Base-by-base conservation (phyloP, 2,888 invertebrate genomes). In the Cloeon dipterum region DNA sequence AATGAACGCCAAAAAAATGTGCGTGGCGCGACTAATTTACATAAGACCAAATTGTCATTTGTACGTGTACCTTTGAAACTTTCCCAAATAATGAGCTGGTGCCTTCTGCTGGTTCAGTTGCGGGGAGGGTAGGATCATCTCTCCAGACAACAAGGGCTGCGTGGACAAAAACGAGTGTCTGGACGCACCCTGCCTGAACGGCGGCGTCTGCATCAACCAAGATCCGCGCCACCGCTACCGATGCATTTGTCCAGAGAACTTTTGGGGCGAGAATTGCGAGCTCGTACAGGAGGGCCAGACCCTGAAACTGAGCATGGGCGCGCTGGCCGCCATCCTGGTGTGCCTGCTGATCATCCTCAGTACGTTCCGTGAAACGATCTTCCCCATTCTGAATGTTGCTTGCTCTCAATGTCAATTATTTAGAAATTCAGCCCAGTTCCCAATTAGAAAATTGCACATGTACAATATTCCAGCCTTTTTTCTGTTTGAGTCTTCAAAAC, bases 301-400 rank as follows among this genome's bases (percentile, higher is more conserved):
- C 44, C 69, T 94, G 51, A 88, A 89, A 54, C 73, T 96, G 55
- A 88, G 91, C 64, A 86, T 86, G 75, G 89, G 91, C 47, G 94
- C 94, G 43, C 68, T 98, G 49, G 88, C 93, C 44, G 91, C 93
- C 54, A 94, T 98, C 57, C 71, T 96, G 58, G 85, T 94, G 62
- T 94, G 93, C 64, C 74, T 94, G 53, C 74, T 93, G 59, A 83
- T 91, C 59, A 86, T 96, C 53, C 74, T 94, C 61, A 79, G 94
- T 94, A 74, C 85, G 86, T 76, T 10, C 11, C 33, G 17, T 19
- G 16, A 19, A 21, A 16, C 14, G 13, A 8, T 16, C n/a, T 5
- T 26, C 25, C 18, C 13, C 13, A 8, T 20, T 13, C 4, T 39
- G 19, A n/a, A 20, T 29, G n/a, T 11, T 7, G 33, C 17, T 10